A percentile compares a stretch with the other conserved stretches of the same genome.
These are phyloP conservation scores for Pyrrhosoma nymphula DNA, from an alignment of 2,888 invertebrate species.

Conservation along the genomic window DNA sequence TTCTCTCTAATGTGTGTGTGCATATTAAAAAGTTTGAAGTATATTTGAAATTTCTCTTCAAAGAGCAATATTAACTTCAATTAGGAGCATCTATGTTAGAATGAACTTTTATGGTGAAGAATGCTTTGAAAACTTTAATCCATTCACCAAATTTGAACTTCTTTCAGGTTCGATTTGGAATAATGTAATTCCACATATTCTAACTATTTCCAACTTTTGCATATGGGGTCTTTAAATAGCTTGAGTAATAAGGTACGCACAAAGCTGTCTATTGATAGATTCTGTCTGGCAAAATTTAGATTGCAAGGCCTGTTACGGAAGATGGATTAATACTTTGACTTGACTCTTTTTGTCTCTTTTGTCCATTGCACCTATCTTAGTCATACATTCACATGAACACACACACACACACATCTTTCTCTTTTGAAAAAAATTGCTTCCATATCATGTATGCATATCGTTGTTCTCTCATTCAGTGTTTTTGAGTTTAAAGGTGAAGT, in stretches of 20 bases:
- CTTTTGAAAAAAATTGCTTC: slow-evolving; percentile 64
- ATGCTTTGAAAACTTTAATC: slow-evolving; percentile 65
- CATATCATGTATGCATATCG: slow-evolving; percentile 67
- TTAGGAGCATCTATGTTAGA: slow-evolving; percentile 65
- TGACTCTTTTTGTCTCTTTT: slow-evolving; percentile 67
- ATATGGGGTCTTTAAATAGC: slow-evolving; percentile 62
- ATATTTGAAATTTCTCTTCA: slow-evolving; percentile 66
- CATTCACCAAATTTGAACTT: slow-evolving; percentile 63
- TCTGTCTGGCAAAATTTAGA: slow-evolving; percentile 59
- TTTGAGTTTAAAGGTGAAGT: slow-evolving; percentile 58
- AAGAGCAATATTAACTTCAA: slow-evolving; percentile 65
- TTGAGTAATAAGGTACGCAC: slow-evolving; percentile 66
- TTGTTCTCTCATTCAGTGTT: slow-evolving; percentile 62
- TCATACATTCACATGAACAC: slow-evolving; percentile 58
- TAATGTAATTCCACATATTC: slow-evolving; percentile 65
- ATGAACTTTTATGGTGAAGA: slow-evolving; percentile 64
- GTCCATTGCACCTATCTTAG: slow-evolving; percentile 65
- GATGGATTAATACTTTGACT: slow-evolving; percentile 65
- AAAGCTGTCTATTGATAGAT: slow-evolving; percentile 61
- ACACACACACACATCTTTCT: slow-evolving; percentile 61
- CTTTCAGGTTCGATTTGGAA: slow-evolving; percentile 62
- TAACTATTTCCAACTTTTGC: slow-evolving; percentile 66
- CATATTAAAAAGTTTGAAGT: slow-evolving; percentile 61
- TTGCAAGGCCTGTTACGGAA: slow-evolving; percentile 66
- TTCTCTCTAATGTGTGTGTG: slow-evolving; percentile 62